A percentile compares a stretch with the other conserved stretches of the same genome.
These are phyloP conservation scores for Crotalus viridis DNA, from an alignment of 2,113 vertebrate genomes.

Conservation along the genomic window DNA sequence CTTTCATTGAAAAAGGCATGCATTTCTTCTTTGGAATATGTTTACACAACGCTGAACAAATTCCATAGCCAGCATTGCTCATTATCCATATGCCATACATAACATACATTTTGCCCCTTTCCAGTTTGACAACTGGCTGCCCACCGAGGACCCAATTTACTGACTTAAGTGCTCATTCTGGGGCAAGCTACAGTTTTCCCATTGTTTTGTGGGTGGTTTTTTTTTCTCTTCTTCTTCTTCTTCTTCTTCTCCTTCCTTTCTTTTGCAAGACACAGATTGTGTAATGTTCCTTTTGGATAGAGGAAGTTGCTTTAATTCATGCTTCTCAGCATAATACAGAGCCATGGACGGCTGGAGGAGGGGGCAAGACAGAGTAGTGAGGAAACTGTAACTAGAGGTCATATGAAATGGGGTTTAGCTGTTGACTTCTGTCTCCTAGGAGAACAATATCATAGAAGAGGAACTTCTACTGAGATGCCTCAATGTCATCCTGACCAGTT, in stretches of 20 bases:
- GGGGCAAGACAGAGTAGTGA: neutral
- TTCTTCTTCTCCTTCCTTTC: neutral
- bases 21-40: neutral
- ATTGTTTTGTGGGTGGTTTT: neutral
- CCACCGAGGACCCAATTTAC: neutral
- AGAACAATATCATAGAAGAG: neutral
- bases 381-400: neutral
- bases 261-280: neutral
- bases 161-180: neutral
- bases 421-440: neutral
- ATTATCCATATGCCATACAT: neutral
- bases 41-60: neutral
- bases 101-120: neutral
- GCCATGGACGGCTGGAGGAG: neutral
- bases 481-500: neutral
- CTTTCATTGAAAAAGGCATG: neutral
- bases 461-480: neutral
- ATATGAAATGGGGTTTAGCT: neutral
- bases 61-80: neutral
- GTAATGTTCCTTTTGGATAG: neutral
- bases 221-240: neutral
- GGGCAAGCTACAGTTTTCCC: neutral
- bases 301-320: slow-evolving; percentile 17
- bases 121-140: neutral
- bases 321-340: slow-evolving; percentile 11